A percentile compares a stretch with the other conserved stretches of the same genome.
Conservation (phyloP, 2,888 invertebrate genomes). For the Drosophila parthenogenetica region DNA sequence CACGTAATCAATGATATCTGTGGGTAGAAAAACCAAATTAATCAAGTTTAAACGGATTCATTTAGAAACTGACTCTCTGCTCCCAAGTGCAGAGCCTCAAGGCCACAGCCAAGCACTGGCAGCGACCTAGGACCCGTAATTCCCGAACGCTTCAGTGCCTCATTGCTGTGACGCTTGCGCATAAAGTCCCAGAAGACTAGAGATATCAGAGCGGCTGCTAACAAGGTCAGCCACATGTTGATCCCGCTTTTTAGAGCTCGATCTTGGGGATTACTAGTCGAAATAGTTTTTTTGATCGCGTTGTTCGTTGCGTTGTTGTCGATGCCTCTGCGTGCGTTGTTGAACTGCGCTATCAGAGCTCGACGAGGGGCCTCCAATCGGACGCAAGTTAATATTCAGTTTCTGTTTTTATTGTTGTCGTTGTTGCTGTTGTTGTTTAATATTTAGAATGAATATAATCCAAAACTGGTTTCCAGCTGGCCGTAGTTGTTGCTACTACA, state of each 20-base stretch:
- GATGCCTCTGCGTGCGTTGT: constrained; percentile 35
- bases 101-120: constrained; percentile 63
- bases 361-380: constrained; percentile 4
- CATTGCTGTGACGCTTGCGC: constrained; percentile 53
- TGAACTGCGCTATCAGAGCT: constrained; percentile 45
- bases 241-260: constrained; percentile 1
- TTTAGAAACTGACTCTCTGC: constrained; percentile 62
- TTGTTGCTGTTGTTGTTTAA: neutral
- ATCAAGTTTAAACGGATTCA: neutral
- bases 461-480: constrained; percentile 51
- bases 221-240: constrained; percentile 61
- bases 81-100: constrained; percentile 55
- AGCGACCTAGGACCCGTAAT: constrained; percentile 63
- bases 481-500: constrained; percentile 11
- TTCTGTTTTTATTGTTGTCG: constrained; percentile 7
- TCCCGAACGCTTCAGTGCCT: constrained; percentile 40
- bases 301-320: constrained; percentile 42
- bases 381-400: constrained; percentile 40
- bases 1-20: constrained; percentile 58
- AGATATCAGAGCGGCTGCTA: constrained; percentile 46
- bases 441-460: constrained; percentile 27
- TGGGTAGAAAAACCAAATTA: neutral
- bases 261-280: neutral
- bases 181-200: constrained; percentile 67
- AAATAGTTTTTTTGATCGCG: neutral